Evolutionary conservation across 30 jellyfish, hydroid and myxozoan species (phyloP), one percentile per base, ranked within the genome.

Genomic region (Nemopilema nomurai): DNA sequence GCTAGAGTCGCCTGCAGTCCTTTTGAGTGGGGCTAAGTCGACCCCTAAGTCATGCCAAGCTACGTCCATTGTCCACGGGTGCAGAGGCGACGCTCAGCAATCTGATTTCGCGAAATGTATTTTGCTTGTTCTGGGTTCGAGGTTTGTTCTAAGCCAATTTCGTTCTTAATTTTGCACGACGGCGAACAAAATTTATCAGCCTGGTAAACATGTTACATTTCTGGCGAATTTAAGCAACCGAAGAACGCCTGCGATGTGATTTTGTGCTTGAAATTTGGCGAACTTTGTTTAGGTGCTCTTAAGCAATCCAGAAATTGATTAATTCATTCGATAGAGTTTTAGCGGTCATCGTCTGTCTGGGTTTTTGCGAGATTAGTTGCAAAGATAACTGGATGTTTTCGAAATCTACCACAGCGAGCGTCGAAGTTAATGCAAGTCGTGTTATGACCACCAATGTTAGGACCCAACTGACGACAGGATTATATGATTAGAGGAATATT

Each of bases 81-180:
- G 20, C 23, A 18, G 28, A 31, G n/a, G 7, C 16, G 28, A 6
- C 1, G 20, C 23, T 71, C 28, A 16, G 21, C 13, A n/a, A 27
- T 20, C 64, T 19, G 28, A 30, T 76, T 49, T 33, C n/a, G 33
- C 19, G 30, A 32, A 23, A 82, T 82, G 91, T 69, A 69, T 50
- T 82, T 82, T 70, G 91, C 91, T 21, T 69, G 85, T 51, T 50
- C 31, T 70, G 79, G 85, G 53, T 80, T n/a, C 28, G 22, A 74
- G 87, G 83, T 66, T 23, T 71, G 84, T 73, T 21, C 66, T 20
- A 13, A 1, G 9, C 13, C 6, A 41, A 41, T 13, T 41, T 41
- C 57, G 13, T 41, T 41, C 9, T 3, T 41, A 41, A 41, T 41
- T 41, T 41, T 41, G 57, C 6, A 41, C 13, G 9, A 3, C 6